Conservation (phyloP, 2,113 vertebrate species). For the Myotis davidii region DNA sequence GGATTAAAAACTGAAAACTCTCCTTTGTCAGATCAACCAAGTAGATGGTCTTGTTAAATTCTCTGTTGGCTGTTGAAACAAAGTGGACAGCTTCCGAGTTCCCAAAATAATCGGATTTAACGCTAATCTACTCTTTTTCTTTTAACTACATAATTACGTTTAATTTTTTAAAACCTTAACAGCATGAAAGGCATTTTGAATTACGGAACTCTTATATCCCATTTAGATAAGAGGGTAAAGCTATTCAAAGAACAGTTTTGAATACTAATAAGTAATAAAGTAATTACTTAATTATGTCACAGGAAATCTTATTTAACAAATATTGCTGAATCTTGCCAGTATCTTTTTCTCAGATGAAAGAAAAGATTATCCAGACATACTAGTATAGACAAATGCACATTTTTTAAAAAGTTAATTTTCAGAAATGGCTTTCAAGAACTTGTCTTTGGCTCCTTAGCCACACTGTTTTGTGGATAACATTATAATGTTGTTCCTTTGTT, state of each 20-base stretch:
- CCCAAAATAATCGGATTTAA: slow-evolving; percentile 62
- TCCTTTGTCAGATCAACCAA: slow-evolving; percentile 37
- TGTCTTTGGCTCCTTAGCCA: background rate
- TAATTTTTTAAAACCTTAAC: slow-evolving; percentile 62
- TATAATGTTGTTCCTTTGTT: background rate
- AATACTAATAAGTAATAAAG: slow-evolving; percentile 47
- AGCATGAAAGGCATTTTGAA: slow-evolving; percentile 59
- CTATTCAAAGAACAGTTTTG: slow-evolving; percentile 40
- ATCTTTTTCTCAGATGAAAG: slow-evolving; percentile 47
- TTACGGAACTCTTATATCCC: slow-evolving; percentile 55
- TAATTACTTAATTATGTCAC: slow-evolving; percentile 58
- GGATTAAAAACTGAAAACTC: background rate
- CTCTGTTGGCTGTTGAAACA: slow-evolving; percentile 31
- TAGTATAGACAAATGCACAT: background rate
- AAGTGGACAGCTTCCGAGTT: slow-evolving; percentile 17
- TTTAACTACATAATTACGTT: slow-evolving; percentile 50
- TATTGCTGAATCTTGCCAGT: slow-evolving; percentile 16
- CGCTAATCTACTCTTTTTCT: slow-evolving; percentile 62
- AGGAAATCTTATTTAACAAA: slow-evolving; percentile 40
- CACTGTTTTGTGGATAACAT: background rate
- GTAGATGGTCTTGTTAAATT: slow-evolving; percentile 21
- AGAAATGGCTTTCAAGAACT: slow-evolving; percentile 10
- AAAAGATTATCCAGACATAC: background rate
- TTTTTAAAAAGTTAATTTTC: background rate
- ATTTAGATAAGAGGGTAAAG: slow-evolving; percentile 64